phyloP scores from a whole-genome alignment of 2,113 vertebrate species.

The human region DNA sequence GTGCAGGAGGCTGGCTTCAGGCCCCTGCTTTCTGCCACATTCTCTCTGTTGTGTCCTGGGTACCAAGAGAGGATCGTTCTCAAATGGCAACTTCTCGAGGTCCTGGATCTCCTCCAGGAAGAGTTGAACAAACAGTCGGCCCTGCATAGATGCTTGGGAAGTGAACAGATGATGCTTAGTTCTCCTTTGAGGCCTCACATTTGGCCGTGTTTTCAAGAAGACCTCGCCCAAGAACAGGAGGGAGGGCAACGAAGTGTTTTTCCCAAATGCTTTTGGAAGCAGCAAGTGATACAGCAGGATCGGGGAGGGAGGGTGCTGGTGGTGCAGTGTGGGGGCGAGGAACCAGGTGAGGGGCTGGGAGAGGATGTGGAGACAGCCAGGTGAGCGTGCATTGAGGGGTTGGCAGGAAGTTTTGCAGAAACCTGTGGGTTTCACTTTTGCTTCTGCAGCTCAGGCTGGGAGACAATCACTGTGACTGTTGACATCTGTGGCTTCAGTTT shows the following conservation, averaged over 20 bases:
- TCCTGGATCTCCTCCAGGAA: neutral
- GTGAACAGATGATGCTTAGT: neutral
- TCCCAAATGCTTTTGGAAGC: neutral
- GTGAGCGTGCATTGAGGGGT: too few relatives aligned
- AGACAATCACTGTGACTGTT: neutral
- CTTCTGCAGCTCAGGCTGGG: neutral
- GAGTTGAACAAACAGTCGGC: neutral
- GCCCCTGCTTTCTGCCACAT: neutral
- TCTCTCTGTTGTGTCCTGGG: neutral
- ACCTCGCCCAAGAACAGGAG: neutral
- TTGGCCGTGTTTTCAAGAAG: neutral
- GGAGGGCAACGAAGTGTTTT: neutral
- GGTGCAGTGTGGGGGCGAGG: neutral
- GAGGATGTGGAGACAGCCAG: neutral
- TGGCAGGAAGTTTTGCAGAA: slow-evolving; percentile 38
- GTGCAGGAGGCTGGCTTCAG: neutral
- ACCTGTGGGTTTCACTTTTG: slow-evolving; percentile 30
- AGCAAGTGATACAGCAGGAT: neutral
- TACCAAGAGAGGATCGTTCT: neutral
- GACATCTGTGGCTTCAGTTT: neutral
- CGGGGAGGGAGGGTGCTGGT: neutral
- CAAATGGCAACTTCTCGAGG: neutral
- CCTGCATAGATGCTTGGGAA: neutral
- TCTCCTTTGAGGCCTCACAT: neutral
- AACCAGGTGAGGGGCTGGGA: neutral